phyloP scores from a whole-genome alignment of 92 coral and sea anemone species.

The Umimayanthus chanpuru region DNA sequence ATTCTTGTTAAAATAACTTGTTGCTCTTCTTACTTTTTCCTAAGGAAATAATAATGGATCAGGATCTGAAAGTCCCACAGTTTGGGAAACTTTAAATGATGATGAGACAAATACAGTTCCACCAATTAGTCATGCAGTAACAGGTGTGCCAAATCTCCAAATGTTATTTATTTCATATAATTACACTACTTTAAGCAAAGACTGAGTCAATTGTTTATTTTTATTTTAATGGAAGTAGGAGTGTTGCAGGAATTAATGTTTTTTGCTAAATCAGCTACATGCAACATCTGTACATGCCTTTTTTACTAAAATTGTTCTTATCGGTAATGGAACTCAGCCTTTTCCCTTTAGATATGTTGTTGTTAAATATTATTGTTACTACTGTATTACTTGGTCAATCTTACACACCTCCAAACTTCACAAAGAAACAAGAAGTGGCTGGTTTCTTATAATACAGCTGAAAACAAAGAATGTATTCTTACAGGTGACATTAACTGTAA shows the following conservation, averaged over 20 bases:
- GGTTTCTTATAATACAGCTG: slow-evolving; percentile 21
- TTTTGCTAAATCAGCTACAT: neutral
- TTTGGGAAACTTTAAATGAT: neutral
- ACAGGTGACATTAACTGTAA: slow-evolving; percentile 50
- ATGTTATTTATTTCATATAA: neutral
- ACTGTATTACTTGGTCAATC: neutral
- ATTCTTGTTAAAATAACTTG: too few species aligned
- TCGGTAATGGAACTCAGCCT: neutral
- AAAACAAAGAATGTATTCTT: too few species aligned
- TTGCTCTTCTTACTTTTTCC: too few species aligned
- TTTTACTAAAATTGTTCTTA: neutral
- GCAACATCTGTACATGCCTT: neutral
- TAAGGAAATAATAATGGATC: neutral
- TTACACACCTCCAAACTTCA: neutral
- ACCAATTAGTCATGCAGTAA: neutral
- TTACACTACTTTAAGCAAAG: neutral
- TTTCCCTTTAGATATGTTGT: too few species aligned
- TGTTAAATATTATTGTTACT: neutral
- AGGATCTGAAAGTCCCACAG: neutral
- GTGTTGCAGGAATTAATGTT: neutral
- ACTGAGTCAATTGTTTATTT: neutral
- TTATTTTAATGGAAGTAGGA: neutral
- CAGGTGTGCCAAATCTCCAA: neutral
- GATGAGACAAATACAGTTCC: neutral
- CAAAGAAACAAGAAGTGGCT: neutral